phyloP scores from a whole-genome alignment of 2,797 vertebrate species.

The Mus minutoides region DNA sequence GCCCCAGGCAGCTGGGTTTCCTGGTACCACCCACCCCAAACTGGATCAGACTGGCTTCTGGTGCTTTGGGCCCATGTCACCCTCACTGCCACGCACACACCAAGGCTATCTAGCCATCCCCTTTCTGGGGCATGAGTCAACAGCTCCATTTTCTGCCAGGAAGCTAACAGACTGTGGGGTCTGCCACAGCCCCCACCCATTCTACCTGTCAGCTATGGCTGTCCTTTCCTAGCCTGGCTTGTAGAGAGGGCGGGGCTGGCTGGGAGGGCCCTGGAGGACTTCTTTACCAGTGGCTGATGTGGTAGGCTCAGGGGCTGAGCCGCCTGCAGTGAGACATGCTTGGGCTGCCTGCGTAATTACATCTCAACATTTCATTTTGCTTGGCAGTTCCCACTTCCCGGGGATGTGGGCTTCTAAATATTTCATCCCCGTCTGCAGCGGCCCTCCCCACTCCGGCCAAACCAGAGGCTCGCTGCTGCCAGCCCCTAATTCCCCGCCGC shows the following conservation, averaged over 20 bases:
- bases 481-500: background rate
- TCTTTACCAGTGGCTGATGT: conserved; percentile 46
- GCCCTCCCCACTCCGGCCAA: background rate
- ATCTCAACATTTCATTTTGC: conserved; percentile 65
- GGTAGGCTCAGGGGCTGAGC: background rate
- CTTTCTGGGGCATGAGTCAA: rapidly evolving
- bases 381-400: conserved; percentile 59
- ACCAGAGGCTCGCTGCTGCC: background rate
- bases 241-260: background rate
- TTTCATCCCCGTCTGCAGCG: conserved; percentile 67
- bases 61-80: rapidly evolving
- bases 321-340: background rate
- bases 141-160: background rate
- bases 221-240: background rate
- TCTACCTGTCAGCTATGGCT: too few species aligned
- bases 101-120: background rate
- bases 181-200: background rate
- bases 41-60: background rate
- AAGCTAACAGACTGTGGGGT: background rate
- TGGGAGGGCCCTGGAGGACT: background rate
- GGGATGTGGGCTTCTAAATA: conserved; percentile 65
- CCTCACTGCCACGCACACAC: rapidly evolving
- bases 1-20: background rate
- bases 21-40: background rate
- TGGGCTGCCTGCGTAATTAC: conserved; percentile 66